Conservation (phyloP, 2,888 invertebrate species). For the Acronicta alni region DNA sequence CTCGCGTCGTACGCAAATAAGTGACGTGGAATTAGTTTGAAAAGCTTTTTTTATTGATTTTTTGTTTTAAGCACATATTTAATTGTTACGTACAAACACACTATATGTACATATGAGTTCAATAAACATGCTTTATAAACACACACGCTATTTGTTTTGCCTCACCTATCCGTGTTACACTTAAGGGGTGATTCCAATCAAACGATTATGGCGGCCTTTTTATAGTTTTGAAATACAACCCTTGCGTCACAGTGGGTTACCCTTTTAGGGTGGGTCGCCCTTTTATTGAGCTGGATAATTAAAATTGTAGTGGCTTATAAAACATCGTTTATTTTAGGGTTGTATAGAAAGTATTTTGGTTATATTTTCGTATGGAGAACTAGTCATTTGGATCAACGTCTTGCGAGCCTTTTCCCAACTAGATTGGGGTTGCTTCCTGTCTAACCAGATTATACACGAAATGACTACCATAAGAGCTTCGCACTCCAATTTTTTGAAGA, state of each 20-base stretch:
- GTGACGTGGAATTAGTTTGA: constrained; percentile 6
- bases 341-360: background rate
- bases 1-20: constrained; percentile 22
- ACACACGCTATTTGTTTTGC: constrained; percentile 78
- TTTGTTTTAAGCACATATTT: constrained; percentile 58
- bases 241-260: constrained; percentile 32
- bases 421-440: no score
- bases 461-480: no score
- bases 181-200: constrained; percentile 56
- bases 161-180: constrained; percentile 70
- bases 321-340: constrained; percentile 28
- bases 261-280: constrained; percentile 51
- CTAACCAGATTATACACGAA: no score
- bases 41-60: constrained; percentile 43
- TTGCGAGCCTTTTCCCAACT: no score
- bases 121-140: constrained; percentile 79
- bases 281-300: constrained; percentile 50
- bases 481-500: no score
- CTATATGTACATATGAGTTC: constrained; percentile 66
- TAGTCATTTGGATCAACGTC: no score
- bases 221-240: constrained; percentile 55
- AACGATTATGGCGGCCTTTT: constrained; percentile 49
- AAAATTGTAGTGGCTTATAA: constrained; percentile 35
- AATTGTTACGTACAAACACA: constrained; percentile 69
- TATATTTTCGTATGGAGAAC: constrained; percentile 14